phyloP scores from a whole-genome alignment of 2,797 vertebrate species.

The Luscinia megarhynchos region DNA sequence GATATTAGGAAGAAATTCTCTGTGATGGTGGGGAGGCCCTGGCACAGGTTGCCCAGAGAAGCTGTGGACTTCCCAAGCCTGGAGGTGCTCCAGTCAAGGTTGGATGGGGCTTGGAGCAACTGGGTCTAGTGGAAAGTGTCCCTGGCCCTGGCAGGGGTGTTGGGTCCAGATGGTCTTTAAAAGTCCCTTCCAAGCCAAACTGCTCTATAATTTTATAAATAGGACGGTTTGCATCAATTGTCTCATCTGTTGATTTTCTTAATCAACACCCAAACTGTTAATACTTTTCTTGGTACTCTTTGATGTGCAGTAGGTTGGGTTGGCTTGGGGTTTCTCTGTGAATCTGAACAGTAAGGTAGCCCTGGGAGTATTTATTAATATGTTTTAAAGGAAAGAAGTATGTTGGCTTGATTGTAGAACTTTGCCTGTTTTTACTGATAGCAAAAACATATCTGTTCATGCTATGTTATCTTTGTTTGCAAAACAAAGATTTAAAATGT shows the following conservation, averaged over 20 bases:
- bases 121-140: not conserved
- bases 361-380: not conserved
- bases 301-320: not conserved
- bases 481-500: not conserved
- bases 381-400: not conserved
- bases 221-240: not conserved
- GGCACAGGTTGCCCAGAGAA: not conserved
- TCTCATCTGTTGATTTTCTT: not conserved
- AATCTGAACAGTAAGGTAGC: not conserved
- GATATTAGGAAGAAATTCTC: not conserved
- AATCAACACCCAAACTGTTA: not conserved
- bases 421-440: not conserved
- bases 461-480: not conserved
- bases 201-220: not conserved
- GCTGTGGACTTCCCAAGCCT: not conserved
- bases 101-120: not conserved
- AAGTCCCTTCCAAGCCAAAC: not conserved
- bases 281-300: not conserved
- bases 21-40: not conserved
- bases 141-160: not conserved
- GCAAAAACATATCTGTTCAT: not conserved
- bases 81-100: fast-evolving
- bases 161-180: not conserved
- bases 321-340: not conserved
- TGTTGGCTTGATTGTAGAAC: not conserved